These are phyloP conservation scores for Leptopilina drosophilae DNA, from an alignment of 2,888 invertebrate species.

Conservation along the genomic window DNA sequence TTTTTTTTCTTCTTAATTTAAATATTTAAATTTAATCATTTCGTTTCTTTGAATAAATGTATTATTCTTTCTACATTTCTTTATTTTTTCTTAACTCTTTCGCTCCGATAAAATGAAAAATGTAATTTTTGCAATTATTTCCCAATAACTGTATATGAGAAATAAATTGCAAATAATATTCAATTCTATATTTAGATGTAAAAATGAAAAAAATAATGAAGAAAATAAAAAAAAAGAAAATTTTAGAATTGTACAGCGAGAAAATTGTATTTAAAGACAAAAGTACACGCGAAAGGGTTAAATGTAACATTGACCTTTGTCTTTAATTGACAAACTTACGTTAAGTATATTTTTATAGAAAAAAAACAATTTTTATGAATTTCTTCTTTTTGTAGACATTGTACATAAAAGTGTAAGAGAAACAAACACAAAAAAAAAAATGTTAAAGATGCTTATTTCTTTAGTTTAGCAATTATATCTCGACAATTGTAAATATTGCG, in stretches of 20 bases:
- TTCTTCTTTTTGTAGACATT: neutral
- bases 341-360: conserved; percentile 29
- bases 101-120: no score
- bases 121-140: no score
- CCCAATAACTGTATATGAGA: no score
- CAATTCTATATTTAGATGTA: no score
- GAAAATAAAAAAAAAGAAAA: no score
- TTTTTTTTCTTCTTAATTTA: no score
- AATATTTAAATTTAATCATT: no score
- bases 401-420: neutral
- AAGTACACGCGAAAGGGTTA: neutral
- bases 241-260: neutral
- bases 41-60: no score
- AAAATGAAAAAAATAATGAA: neutral
- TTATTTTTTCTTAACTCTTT: no score
- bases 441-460: neutral
- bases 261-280: neutral
- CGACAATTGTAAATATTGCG: neutral
- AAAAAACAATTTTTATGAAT: neutral
- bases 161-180: no score
- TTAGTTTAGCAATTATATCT: neutral
- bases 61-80: no score
- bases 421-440: neutral
- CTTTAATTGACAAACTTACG: neutral
- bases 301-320: neutral